phyloP scores from a whole-genome alignment of 2,113 vertebrate genomes.

The Rhodinocichla rosea region DNA sequence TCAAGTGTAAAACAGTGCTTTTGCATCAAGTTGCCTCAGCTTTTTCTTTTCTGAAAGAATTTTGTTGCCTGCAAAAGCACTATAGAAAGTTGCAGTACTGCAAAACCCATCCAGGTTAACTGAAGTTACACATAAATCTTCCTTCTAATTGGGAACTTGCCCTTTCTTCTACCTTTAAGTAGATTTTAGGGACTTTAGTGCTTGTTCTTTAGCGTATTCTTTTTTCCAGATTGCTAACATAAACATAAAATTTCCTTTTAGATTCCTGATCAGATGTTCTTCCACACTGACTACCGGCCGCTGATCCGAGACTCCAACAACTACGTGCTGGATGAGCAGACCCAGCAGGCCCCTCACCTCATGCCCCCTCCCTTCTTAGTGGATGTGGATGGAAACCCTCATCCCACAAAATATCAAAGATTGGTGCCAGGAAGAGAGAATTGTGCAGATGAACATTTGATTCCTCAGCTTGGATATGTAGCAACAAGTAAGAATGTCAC shows the following conservation, averaged over 20 bases:
- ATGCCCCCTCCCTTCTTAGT: conserved; percentile 98
- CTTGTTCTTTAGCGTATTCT: neutral
- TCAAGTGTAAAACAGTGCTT: neutral
- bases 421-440: conserved; percentile 95
- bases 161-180: neutral
- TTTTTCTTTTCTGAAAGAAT: neutral
- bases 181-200: neutral
- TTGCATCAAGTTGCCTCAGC: neutral
- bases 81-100: neutral
- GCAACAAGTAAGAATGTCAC: conserved; percentile 85
- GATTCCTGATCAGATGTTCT: conserved; percentile 99
- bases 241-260: conserved; percentile 48
- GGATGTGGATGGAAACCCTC: conserved; percentile 96
- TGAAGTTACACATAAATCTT: neutral
- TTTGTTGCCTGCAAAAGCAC: neutral
- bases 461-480: conserved; percentile 94
- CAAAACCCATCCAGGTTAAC: neutral
- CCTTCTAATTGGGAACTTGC: neutral
- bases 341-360: conserved; percentile 96
- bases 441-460: conserved; percentile 88
- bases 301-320: conserved; percentile 92
- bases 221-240: neutral
- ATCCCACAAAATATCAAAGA: conserved; percentile 91
- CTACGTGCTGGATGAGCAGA: conserved; percentile 96
- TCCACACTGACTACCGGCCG: conserved; percentile 96